Conservation (phyloP, 2,888 invertebrate species). For the Eristalis tenax region DNA sequence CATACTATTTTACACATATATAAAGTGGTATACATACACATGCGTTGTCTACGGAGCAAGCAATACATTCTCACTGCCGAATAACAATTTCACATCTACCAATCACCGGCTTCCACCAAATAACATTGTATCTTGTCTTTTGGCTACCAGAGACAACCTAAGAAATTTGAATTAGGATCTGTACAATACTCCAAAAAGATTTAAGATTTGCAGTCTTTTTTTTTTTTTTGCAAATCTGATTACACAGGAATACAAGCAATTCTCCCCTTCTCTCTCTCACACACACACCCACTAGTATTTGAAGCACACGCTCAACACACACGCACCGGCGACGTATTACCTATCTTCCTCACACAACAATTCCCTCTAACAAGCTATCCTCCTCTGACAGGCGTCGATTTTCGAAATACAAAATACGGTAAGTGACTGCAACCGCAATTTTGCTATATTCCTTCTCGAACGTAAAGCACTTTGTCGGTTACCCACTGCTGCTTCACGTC, state of each 20-base stretch:
- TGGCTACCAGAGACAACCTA: background rate
- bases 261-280: constrained; percentile 54
- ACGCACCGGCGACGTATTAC: constrained; percentile 28
- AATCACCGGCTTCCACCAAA: background rate
- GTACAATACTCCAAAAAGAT: background rate
- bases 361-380: constrained; percentile 54
- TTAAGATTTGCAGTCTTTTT: background rate
- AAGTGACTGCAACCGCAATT: constrained; percentile 72
- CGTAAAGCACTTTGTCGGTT: constrained; percentile 53
- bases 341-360: constrained; percentile 53
- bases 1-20: constrained; percentile 8
- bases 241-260: constrained; percentile 5
- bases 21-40: background rate
- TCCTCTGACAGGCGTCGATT: constrained; percentile 70
- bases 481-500: constrained; percentile 33
- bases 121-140: background rate
- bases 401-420: constrained; percentile 63
- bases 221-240: constrained; percentile 33
- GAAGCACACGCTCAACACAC: constrained; percentile 33
- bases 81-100: background rate
- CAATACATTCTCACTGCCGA: background rate
- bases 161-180: background rate
- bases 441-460: constrained; percentile 57
- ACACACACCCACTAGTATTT: constrained; percentile 37
- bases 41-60: background rate